Evolutionary conservation across 1,140 invertebrate species (phyloP), one percentile per base, ranked within the genome.

Genomic region (Neomicropteryx cornuta): DNA sequence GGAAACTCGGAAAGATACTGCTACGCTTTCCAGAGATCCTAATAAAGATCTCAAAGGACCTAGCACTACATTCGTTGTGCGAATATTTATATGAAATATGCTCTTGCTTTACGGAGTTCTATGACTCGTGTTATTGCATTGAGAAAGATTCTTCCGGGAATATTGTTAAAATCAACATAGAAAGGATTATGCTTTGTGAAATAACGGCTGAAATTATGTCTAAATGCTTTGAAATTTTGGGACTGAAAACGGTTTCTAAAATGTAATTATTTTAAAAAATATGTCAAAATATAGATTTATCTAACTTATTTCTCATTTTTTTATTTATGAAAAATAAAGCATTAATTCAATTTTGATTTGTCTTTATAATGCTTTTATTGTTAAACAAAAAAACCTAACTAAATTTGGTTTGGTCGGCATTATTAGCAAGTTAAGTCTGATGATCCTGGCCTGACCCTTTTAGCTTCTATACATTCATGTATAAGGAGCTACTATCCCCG

Each of bases 61-160:
- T 99, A 5, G 81, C 73, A 38, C 55, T 97, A 18, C 93, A 99
- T 60, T 75, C 79, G 23, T 62, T 99, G 3, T 99, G 97, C 62
- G 94, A 98, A 58, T 97, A 84, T 62, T 71, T 97, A 34, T 99
- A 97, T 62, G 92, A 98, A 51, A 79, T 99, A 28, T 77, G 85
- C n/a, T 83, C 82, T 4, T 72, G 76, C 1, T 99, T 98, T 52
- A 82, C 85, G 0, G 97, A 99, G 57, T 99, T 99, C 60, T 99
- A 99, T 63, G 93, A 97, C 53, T 80, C 73, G 47, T 99, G 97
- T 59, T 99, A 99, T 58, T 98, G 96, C 53, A 80, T 99, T 33
- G 88, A 97, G 58, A 97, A 96, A 56, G 79, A 93, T 60, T 70
- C 75, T 39, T 51, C 61, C 34, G 74, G 75, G 33, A 77, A 88